These are phyloP conservation scores for Corythaixoides concolor DNA, from an alignment of 2,113 vertebrate genomes.

Conservation along the genomic window DNA sequence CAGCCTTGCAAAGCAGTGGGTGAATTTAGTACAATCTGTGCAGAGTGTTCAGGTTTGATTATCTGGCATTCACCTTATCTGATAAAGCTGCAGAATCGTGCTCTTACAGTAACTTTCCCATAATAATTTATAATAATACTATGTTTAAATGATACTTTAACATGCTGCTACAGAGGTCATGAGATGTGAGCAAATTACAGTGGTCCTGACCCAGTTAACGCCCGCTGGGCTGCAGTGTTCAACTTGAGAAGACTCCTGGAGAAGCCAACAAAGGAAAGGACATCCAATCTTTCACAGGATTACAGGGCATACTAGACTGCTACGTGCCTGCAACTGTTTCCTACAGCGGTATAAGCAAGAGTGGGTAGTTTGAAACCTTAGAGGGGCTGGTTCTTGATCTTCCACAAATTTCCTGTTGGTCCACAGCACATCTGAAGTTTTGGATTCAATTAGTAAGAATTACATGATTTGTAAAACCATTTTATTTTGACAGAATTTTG, in stretches of 20 bases:
- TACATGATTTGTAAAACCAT: background rate
- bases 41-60: background rate
- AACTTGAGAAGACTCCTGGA: background rate
- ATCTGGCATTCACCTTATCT: background rate
- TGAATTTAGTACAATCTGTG: conserved; percentile 19
- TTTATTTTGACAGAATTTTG: background rate
- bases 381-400: background rate
- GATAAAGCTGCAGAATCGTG: background rate
- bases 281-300: background rate
- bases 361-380: background rate
- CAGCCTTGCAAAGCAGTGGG: background rate
- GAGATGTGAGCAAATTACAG: background rate
- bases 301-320: background rate
- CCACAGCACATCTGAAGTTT: background rate
- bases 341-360: background rate
- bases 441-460: background rate
- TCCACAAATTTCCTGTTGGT: background rate
- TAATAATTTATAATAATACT: background rate
- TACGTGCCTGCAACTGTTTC: background rate
- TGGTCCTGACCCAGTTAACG: background rate
- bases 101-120: background rate
- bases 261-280: background rate
- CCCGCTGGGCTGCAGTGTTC: background rate
- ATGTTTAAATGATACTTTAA: background rate
- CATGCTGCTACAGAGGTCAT: background rate